Evolutionary conservation across 1,140 invertebrate genomes (phyloP).

Genomic region (Eupeodes corollae): DNA sequence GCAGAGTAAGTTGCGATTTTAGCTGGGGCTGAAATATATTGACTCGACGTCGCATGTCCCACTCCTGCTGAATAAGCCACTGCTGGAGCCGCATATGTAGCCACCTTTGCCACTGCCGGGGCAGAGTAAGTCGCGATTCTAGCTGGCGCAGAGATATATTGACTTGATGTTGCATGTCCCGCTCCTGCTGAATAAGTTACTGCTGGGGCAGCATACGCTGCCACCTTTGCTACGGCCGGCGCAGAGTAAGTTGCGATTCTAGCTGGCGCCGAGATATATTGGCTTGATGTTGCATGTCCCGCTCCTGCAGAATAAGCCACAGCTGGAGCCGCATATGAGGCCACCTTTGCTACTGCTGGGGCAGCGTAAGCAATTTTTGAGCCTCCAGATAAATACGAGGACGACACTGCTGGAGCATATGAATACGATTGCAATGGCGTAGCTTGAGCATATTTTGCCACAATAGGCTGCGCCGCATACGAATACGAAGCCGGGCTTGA

Average conservation of each 20-base stretch:
- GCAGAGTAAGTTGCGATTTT: conserved; percentile 4
- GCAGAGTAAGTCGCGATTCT: conserved; percentile 4
- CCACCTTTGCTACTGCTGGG: conserved; percentile 7
- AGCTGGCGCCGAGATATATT: conserved; percentile 3
- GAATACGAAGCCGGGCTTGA: background rate
- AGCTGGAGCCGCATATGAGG: conserved; percentile 5
- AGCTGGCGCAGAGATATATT: conserved; percentile 3
- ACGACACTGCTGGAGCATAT: conserved; percentile 6
- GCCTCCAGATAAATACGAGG: conserved; percentile 1
- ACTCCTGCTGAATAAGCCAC: conserved; percentile 5
- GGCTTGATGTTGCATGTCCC: conserved; percentile 1
- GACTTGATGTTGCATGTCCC: conserved; percentile 2
- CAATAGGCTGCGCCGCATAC: conserved; percentile 10
- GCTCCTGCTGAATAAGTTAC: conserved; percentile 5
- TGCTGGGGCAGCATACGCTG: conserved; percentile 10
- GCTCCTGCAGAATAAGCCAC: background rate
- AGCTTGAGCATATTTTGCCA: background rate
- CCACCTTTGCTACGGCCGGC: conserved; percentile 2
- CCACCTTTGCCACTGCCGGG: conserved; percentile 1
- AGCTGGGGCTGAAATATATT: conserved; percentile 2
- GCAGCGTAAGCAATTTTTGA: conserved; percentile 15
- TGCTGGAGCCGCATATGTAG: conserved; percentile 11
- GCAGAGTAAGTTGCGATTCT: conserved; percentile 4
- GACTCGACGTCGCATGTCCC: conserved; percentile 1
- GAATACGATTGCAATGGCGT: conserved; percentile 11